These are phyloP conservation scores for Endomychus coccineus DNA, from an alignment of 2,888 invertebrate genomes.

Conservation along the genomic window DNA sequence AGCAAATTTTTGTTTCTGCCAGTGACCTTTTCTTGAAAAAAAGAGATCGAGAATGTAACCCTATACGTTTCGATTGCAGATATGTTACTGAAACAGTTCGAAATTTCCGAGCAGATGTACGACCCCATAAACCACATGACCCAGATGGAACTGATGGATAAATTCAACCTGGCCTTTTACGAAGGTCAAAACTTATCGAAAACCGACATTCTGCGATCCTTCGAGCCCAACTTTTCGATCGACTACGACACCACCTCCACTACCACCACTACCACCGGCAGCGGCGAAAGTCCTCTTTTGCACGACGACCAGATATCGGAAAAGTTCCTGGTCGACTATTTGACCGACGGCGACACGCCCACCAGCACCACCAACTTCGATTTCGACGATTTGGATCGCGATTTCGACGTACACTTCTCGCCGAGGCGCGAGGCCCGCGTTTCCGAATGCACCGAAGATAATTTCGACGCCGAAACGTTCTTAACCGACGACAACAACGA, in stretches of 20 bases:
- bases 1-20: too few relatives aligned
- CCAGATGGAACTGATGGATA: slow-evolving; percentile 40
- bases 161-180: slow-evolving; percentile 43
- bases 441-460: slow-evolving; percentile 6
- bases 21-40: too few relatives aligned
- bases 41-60: too few relatives aligned
- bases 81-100: slow-evolving; percentile 26
- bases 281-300: slow-evolving; percentile 23
- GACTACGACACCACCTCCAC: slow-evolving; percentile 11
- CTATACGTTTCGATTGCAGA: slow-evolving; percentile 14
- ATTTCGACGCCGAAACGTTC: slow-evolving; percentile 7
- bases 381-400: slow-evolving; percentile 10
- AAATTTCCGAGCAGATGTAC: slow-evolving; percentile 28
- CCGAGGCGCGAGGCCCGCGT: slow-evolving; percentile 4
- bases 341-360: slow-evolving; percentile 15
- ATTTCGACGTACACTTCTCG: background rate
- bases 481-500: slow-evolving; percentile 5
- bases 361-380: slow-evolving; percentile 7
- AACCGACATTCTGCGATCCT: slow-evolving; percentile 20
- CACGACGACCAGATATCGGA: slow-evolving; percentile 13
- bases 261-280: slow-evolving; percentile 26
- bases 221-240: slow-evolving; percentile 12
- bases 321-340: slow-evolving; percentile 14
- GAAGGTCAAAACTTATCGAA: slow-evolving; percentile 36
- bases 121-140: slow-evolving; percentile 30